A percentile compares a stretch with the other conserved stretches of the same genome.
Conservation (phyloP, 1,140 invertebrate genomes). For the Cecropterus lyciades region DNA sequence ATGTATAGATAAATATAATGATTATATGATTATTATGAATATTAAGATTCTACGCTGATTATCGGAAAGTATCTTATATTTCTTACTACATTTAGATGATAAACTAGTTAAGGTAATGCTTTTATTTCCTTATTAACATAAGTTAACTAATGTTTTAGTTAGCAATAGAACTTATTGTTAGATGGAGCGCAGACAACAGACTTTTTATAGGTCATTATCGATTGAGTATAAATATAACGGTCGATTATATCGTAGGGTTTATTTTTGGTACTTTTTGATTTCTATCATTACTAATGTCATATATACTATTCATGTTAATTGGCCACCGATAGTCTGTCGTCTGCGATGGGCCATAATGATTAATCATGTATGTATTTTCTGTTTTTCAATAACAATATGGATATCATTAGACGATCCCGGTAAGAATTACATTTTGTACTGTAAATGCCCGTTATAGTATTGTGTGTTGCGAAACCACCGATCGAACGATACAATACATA, state of each 20-base stretch:
- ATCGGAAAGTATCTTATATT: no score
- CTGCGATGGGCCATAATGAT: conserved; percentile 33
- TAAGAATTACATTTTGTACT: conserved; percentile 56
- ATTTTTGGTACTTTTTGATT: no score
- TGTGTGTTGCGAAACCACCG: conserved; percentile 16
- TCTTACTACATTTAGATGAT: no score
- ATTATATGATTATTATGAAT: no score
- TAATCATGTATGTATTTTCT: conserved; percentile 69
- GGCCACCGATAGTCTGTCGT: conserved; percentile 9
- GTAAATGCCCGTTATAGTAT: conserved; percentile 37
- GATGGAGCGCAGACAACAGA: conserved; percentile 19
- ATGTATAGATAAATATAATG: no score
- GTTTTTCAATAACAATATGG: conserved; percentile 73
- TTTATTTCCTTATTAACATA: no score
- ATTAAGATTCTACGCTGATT: no score
- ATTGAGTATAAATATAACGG: no score
- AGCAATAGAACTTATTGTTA: conserved; percentile 6
- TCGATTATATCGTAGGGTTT: no score
- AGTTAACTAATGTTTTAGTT: background rate
- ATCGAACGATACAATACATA: conserved; percentile 28
- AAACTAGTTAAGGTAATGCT: no score
- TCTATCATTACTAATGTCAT: background rate
- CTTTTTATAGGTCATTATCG: background rate
- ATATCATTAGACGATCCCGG: conserved; percentile 71
- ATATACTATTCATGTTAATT: background rate